Base-by-base conservation (phyloP, 2,113 vertebrate species). In the Erythrocercus mccallii region DNA sequence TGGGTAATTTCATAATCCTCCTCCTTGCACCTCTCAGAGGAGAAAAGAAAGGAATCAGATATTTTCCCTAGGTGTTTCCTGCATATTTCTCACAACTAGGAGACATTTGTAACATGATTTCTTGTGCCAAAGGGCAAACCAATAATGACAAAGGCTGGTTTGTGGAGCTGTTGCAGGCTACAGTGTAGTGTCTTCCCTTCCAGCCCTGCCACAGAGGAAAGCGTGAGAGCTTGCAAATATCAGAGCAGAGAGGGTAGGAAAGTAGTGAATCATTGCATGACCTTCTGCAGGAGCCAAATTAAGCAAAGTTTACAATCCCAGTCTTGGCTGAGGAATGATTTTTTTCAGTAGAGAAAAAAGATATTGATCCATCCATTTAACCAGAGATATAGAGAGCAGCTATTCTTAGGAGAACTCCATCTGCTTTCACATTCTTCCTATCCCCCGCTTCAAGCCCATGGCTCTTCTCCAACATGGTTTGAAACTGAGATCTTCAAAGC, bases 41-140 rank as follows among this genome's bases (percentile, higher is more conserved):
- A 2, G 9, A 17, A 12, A 4, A 23, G 25, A 10, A 2, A 21
- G 11, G 0, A 33, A 30, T 10, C 10, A 38, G n/a, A 3, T 50
- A 25, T 70, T 88, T 92, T 78, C 51, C 21, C 64, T 80, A 54
- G 25, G 45, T 79, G 53, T 51, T 92, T 92, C 35, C 57, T 61
- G 13, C 6, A 1, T 57, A 38, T 65, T 85, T 95, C n/a, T 81
- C 47, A 28, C 50, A 88, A n/a, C 5, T 30, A 42, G 56, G 25
- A 92, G 50, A 47, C 9, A 18, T 78, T 66, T 81, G 7, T 44
- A 56, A 8, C 21, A 18, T 60, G 53, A 40, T 19, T 83, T 57
- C 21, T 93, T 37, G 51, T 64, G 77, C 42, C 62, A 70, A 94
- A 90, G 68, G 54, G 50, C 45, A 86, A 30, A 38, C 12, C 54